Evolutionary conservation across 2,888 invertebrate species (phyloP).

Genomic region (Slavum lentiscoides): DNA sequence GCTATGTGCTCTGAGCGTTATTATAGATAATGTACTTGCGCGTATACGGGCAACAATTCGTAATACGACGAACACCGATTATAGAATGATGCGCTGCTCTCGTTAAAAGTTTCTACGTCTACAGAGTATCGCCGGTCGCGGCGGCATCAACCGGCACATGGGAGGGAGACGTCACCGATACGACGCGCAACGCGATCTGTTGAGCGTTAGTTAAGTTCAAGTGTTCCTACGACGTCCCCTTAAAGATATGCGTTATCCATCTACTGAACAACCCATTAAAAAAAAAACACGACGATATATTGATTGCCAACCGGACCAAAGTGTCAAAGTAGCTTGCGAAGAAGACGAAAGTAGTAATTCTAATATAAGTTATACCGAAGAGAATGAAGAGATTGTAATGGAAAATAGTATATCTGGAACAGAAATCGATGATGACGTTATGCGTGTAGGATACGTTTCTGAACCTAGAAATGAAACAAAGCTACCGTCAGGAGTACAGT

Average conservation of each 20-base stretch:
- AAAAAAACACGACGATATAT: neutral
- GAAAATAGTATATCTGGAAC: slow-evolving; percentile 2
- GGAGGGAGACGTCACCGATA: too few relatives aligned
- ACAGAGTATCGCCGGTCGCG: too few relatives aligned
- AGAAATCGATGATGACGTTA: slow-evolving; percentile 7
- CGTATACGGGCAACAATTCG: too few relatives aligned
- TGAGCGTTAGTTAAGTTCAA: too few relatives aligned
- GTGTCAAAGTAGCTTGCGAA: neutral
- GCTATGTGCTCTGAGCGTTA: too few relatives aligned
- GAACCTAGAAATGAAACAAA: neutral
- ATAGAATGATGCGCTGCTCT: too few relatives aligned
- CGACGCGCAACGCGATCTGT: too few relatives aligned
- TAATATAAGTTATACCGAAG: slow-evolving; percentile 13
- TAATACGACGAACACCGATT: too few relatives aligned
- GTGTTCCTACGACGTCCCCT: too few relatives aligned
- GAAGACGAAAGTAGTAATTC: slow-evolving; percentile 9
- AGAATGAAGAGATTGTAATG: neutral
- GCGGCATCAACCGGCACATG: too few relatives aligned
- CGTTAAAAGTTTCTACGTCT: too few relatives aligned
- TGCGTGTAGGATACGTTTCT: neutral
- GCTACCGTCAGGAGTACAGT: slow-evolving; percentile 2
- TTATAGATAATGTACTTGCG: too few relatives aligned
- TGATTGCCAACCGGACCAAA: slow-evolving; percentile 6
- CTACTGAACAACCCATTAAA: neutral
- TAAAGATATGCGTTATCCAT: slow-evolving; percentile 2